These are phyloP conservation scores for Sthenelais limicola DNA, from an alignment of 2,888 invertebrate genomes.

Conservation along the genomic window DNA sequence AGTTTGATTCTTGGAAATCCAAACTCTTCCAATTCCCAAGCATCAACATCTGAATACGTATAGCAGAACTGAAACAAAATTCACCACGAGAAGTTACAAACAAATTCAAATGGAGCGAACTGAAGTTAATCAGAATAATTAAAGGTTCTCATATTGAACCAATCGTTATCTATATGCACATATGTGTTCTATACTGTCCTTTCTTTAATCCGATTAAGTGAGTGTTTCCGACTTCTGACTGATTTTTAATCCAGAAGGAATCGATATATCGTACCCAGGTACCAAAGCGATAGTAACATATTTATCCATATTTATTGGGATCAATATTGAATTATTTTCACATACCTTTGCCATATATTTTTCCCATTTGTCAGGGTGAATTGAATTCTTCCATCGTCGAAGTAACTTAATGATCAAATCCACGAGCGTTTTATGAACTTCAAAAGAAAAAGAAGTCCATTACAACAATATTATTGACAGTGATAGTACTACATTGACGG, in stretches of 20 bases:
- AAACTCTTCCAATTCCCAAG: slow-evolving; percentile 95
- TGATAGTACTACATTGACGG: too few relatives aligned
- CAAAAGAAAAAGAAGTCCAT: slow-evolving; percentile 47
- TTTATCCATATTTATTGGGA: background rate
- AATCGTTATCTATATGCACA: too few relatives aligned
- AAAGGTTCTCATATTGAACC: too few relatives aligned
- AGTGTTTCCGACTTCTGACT: too few relatives aligned
- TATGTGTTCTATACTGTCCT: too few relatives aligned
- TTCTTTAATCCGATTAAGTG: too few relatives aligned
- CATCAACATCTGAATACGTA: slow-evolving; percentile 90
- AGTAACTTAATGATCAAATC: slow-evolving; percentile 91
- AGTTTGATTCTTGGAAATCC: slow-evolving; percentile 94
- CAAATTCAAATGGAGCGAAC: too few relatives aligned
- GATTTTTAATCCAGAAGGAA: too few relatives aligned
- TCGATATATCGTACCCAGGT: too few relatives aligned
- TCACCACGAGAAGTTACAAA: too few relatives aligned
- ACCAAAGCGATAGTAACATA: background rate
- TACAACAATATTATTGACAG: background rate
- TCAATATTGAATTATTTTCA: background rate
- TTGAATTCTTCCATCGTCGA: slow-evolving; percentile 75
- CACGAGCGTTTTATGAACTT: slow-evolving; percentile 86
- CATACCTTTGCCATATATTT: slow-evolving; percentile 45
- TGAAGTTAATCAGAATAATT: too few relatives aligned
- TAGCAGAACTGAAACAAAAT: slow-evolving; percentile 83
- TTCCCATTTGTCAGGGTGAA: slow-evolving; percentile 49